Evolutionary conservation across 2,113 vertebrate genomes (phyloP).

Genomic region (Caloenas nicobarica): DNA sequence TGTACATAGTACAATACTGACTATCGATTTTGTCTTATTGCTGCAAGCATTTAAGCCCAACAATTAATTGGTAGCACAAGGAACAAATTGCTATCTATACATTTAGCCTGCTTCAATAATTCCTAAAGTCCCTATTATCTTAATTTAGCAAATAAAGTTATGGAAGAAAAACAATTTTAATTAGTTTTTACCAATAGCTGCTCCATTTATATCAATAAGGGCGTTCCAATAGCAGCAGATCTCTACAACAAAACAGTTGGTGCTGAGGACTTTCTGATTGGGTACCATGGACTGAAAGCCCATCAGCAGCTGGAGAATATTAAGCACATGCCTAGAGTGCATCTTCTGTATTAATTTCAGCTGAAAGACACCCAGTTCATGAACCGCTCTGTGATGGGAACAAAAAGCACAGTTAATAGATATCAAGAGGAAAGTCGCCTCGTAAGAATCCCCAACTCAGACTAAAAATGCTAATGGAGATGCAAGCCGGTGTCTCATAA

Average conservation of each 20-base stretch:
- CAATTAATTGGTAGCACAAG: not conserved
- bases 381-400: not conserved
- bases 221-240: not conserved
- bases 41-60: not conserved
- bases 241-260: not conserved
- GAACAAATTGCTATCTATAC: not conserved
- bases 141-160: not conserved
- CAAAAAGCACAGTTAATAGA: not conserved
- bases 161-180: not conserved
- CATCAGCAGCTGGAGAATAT: not conserved
- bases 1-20: not conserved
- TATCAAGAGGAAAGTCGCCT: not conserved
- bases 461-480: not conserved
- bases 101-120: not conserved
- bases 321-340: not conserved
- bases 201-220: not conserved
- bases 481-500: not conserved
- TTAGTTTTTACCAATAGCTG: not conserved
- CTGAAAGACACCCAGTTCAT: constrained; percentile 8
- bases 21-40: not conserved
- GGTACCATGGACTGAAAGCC: not conserved
- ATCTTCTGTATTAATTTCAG: not conserved
- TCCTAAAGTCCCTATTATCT: not conserved
- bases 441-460: not conserved
- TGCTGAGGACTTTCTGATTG: not conserved